phyloP scores from a whole-genome alignment of 2,797 vertebrate species.

The Paratrypauchen microcephalus region DNA sequence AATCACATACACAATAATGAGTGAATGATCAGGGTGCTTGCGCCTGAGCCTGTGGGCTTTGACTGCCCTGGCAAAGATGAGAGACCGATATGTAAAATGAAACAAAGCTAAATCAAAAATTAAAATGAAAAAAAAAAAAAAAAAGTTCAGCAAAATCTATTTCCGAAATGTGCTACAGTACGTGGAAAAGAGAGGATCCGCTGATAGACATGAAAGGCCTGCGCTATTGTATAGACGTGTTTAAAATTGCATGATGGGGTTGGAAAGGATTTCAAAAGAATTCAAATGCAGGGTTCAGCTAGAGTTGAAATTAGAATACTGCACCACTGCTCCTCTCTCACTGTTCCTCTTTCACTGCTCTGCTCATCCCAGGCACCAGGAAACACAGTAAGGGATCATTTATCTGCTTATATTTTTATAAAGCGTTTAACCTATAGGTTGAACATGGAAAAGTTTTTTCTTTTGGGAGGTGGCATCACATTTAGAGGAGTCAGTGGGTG shows the following conservation, averaged over 20 bases:
- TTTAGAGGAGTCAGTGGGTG: neutral
- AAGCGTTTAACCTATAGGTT: neutral
- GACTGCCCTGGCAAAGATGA: slow-evolving; percentile 22
- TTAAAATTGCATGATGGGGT: slow-evolving; percentile 71
- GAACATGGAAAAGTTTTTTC: neutral
- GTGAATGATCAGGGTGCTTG: neutral
- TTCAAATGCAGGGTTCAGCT: slow-evolving; percentile 72
- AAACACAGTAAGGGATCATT: slow-evolving; percentile 17
- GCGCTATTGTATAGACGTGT: slow-evolving; percentile 62
- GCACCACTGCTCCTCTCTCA: slow-evolving; percentile 42
- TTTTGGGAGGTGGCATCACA: neutral
- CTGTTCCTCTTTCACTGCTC: slow-evolving; percentile 26
- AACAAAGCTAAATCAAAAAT: slow-evolving; percentile 21
- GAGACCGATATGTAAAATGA: slow-evolving; percentile 33
- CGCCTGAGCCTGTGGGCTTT: slow-evolving; percentile 13
- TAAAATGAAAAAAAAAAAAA: slow-evolving; percentile 31
- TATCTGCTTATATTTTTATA: slow-evolving; percentile 4
- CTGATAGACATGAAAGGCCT: slow-evolving; percentile 66
- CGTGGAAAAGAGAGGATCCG: slow-evolving; percentile 41
- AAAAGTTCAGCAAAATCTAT: slow-evolving; percentile 52
- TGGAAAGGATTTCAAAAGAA: slow-evolving; percentile 75
- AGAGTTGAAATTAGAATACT: slow-evolving; percentile 72
- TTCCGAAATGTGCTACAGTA: slow-evolving; percentile 52
- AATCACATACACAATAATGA: slow-evolving; percentile 23
- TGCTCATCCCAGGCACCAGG: slow-evolving; percentile 19